Evolutionary conservation across 2,113 vertebrate species (phyloP).

Genomic region (Holacanthus passer): DNA sequence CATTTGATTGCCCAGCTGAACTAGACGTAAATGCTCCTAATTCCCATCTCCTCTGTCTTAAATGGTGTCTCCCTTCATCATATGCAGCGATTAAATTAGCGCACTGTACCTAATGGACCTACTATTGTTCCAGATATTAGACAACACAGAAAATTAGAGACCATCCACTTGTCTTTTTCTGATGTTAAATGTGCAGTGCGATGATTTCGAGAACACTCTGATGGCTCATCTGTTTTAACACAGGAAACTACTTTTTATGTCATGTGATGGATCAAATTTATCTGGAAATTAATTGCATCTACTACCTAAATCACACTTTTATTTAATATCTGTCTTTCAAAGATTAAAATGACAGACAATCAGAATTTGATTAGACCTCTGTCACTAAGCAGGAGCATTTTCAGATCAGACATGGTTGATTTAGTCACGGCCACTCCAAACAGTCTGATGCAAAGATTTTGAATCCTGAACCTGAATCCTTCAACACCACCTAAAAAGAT

Average conservation of each 20-base stretch:
- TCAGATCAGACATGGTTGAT: neutral
- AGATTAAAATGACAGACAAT: neutral
- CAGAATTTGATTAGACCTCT: neutral
- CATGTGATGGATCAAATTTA: neutral
- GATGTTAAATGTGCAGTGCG: conserved; percentile 18
- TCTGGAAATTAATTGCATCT: neutral
- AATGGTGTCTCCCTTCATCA: conserved; percentile 54
- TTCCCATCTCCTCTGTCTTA: conserved; percentile 38
- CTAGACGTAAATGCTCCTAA: conserved; percentile 35
- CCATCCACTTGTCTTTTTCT: conserved; percentile 23
- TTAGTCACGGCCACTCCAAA: neutral
- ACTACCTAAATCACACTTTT: neutral
- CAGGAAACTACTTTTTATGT: neutral
- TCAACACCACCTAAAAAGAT: neutral
- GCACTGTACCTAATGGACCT: conserved; percentile 57
- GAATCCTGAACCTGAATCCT: neutral
- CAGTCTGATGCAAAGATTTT: neutral
- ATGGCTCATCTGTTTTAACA: neutral
- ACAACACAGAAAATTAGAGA: conserved; percentile 44
- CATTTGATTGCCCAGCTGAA: conserved; percentile 32
- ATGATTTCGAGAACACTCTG: neutral
- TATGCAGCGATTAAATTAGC: conserved; percentile 56
- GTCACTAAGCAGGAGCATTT: neutral
- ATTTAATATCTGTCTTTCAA: neutral
- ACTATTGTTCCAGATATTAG: conserved; percentile 51